Percentiles rank a stretch among this genome's conserved stretches.
phyloP scores from a whole-genome alignment of 2,888 invertebrate species.

The Zonitis immaculata region DNA sequence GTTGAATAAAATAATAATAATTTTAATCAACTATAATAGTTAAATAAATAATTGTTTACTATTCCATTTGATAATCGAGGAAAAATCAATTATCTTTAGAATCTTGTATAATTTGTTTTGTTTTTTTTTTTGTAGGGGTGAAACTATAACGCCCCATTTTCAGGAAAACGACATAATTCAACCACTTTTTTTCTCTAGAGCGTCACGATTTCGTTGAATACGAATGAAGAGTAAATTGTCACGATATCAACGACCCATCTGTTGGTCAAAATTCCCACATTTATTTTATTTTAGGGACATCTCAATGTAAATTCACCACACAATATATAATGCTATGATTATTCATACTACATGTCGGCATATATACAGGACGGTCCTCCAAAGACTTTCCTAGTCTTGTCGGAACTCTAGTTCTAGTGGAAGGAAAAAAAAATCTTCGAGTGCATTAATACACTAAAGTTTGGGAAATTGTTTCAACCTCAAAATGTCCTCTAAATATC shows the following conservation, averaged over 20 bases:
- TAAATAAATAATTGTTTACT: background rate
- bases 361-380: too few relatives aligned
- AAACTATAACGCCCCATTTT: background rate
- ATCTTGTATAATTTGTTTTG: background rate
- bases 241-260: constrained; percentile 26
- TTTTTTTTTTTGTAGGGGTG: background rate
- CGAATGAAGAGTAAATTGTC: constrained; percentile 30
- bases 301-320: constrained; percentile 10
- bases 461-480: too few relatives aligned
- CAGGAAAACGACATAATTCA: background rate
- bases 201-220: constrained; percentile 32
- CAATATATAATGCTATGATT: too few relatives aligned
- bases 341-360: too few relatives aligned
- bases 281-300: constrained; percentile 11
- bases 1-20: constrained; percentile 1
- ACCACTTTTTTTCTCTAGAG: constrained; percentile 15
- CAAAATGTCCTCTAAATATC: too few relatives aligned
- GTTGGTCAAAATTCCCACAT: constrained; percentile 28
- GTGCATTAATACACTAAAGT: too few relatives aligned
- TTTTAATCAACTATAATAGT: constrained; percentile 1
- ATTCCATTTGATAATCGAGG: background rate
- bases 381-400: too few relatives aligned
- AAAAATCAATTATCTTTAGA: background rate
- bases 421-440: too few relatives aligned
- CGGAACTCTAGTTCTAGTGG: too few relatives aligned